phyloP scores from a whole-genome alignment of 2,888 invertebrate species.

The Agonopterix arenella region DNA sequence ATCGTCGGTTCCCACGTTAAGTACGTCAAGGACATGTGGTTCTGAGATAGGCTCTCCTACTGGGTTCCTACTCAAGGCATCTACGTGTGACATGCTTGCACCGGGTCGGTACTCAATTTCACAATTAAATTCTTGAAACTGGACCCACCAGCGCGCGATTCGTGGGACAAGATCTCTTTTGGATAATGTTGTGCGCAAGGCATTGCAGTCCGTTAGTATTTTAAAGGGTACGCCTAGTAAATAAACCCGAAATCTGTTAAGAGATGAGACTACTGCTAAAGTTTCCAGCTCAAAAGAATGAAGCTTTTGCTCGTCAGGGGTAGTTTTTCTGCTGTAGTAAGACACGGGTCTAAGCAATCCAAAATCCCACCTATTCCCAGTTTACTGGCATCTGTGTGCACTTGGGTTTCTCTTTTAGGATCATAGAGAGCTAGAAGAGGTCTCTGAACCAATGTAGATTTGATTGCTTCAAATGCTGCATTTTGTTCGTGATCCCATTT shows the following conservation, averaged over 20 bases:
- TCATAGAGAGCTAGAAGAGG: not conserved
- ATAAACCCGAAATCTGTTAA: not conserved
- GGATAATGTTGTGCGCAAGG: not conserved
- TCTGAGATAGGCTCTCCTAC: slow-evolving; percentile 11
- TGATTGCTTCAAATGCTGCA: not conserved
- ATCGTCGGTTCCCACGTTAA: not conserved
- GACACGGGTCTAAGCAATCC: not conserved
- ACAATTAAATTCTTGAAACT: not conserved
- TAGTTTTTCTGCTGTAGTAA: not conserved
- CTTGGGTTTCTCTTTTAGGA: not conserved
- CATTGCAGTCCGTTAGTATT: not conserved
- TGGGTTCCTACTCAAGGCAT: not conserved
- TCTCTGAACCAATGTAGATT: not conserved
- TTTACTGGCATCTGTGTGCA: not conserved
- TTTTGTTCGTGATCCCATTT: not conserved
- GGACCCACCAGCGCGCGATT: not conserved
- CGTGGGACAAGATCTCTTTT: not conserved
- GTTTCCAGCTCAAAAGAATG: not conserved
- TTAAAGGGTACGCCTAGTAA: not conserved
- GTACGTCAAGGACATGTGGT: not conserved
- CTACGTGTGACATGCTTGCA: not conserved
- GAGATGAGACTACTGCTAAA: not conserved
- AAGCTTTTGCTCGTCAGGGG: not conserved
- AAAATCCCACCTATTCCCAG: not conserved
- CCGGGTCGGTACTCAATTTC: not conserved